Base-by-base conservation (phyloP, 2,113 vertebrate species). In the Anolis sagrei region DNA sequence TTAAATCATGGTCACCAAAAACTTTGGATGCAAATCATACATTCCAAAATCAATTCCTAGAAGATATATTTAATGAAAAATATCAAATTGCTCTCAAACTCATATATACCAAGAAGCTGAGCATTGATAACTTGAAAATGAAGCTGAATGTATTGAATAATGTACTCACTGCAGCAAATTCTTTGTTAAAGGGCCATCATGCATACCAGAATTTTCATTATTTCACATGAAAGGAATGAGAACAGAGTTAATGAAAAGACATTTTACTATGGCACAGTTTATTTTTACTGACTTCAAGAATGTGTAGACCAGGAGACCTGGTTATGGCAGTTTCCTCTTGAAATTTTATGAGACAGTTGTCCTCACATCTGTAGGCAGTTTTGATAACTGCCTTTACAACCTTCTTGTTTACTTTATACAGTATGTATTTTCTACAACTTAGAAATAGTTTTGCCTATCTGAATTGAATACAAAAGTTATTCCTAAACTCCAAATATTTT, bases 61-160 rank as follows among this genome's bases (percentile, higher is more conserved):
- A 44, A 44, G 23, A 70, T 70, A 16, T 51, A 70, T 81, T 70
- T 70, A 9, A 54, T 51, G 36, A 81, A 81, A 48, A 49, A 69
- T 81, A 70, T 34, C 51, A 21, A 70, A 32, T 34, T 81, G 29
- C 29, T 51, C 23, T 54, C 48, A 51, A 70, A 81, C 70, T 51
- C 79, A 70, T 69, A 54, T 70, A 81, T 70, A 70, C 29, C 14
- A 69, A 64, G 27, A 66, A 70, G 69, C 27, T 25, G 19, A 14
- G 44, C 27, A 70, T 49, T 18, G 64, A 21, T 70, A 69, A 70
- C 44, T 81, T 81, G 48, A 81, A 81, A 69, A 69, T 81, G 79
- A 80, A 80, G 16, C 19, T n/a, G 27, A 69, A 32, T 81, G 32
- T 10, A 69, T n/a, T 69, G 79, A 81, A 81, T 81, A 70, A 34